A percentile compares a stretch with the other conserved stretches of the same genome.
These are phyloP conservation scores for Rachycentron canadum DNA, from an alignment of 2,797 vertebrate genomes.

Conservation along the genomic window DNA sequence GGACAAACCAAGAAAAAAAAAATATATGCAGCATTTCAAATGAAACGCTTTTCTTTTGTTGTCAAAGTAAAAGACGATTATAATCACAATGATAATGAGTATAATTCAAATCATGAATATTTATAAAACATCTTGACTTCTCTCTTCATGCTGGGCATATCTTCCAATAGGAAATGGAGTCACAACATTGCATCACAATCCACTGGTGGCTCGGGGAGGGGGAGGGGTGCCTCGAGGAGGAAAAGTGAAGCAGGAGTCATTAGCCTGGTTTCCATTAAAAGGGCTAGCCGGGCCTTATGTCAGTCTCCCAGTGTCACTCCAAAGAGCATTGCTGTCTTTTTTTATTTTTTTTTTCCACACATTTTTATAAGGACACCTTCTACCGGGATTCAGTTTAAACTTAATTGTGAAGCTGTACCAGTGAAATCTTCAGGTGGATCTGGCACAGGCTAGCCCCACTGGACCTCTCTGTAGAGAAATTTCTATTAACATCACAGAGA, in stretches of 20 bases:
- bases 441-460: conserved; percentile 41
- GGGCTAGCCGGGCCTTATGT: conserved; percentile 34
- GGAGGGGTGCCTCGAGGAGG: conserved; percentile 60
- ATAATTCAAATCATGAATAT: conserved; percentile 77
- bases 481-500: conserved; percentile 63
- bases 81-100: conserved; percentile 80
- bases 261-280: conserved; percentile 48
- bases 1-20: conserved; percentile 81
- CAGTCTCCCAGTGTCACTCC: conserved; percentile 30
- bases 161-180: conserved; percentile 83
- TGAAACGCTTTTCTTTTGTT: conserved; percentile 77
- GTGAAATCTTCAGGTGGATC: conserved; percentile 37
- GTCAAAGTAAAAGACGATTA: conserved; percentile 77
- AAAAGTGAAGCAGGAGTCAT: conserved; percentile 72
- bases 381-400: conserved; percentile 39
- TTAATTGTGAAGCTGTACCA: conserved; percentile 24
- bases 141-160: conserved; percentile 86
- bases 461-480: conserved; percentile 30
- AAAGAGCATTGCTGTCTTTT: conserved; percentile 17
- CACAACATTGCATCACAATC: conserved; percentile 86
- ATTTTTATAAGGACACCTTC: conserved; percentile 25
- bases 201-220: conserved; percentile 71
- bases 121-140: conserved; percentile 85
- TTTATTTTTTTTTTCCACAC: background rate
- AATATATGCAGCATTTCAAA: conserved; percentile 85